Evolutionary conservation across 2,113 vertebrate genomes (phyloP), one percentile per base, ranked within the genome.

Genomic region (Oryzias woworae): DNA sequence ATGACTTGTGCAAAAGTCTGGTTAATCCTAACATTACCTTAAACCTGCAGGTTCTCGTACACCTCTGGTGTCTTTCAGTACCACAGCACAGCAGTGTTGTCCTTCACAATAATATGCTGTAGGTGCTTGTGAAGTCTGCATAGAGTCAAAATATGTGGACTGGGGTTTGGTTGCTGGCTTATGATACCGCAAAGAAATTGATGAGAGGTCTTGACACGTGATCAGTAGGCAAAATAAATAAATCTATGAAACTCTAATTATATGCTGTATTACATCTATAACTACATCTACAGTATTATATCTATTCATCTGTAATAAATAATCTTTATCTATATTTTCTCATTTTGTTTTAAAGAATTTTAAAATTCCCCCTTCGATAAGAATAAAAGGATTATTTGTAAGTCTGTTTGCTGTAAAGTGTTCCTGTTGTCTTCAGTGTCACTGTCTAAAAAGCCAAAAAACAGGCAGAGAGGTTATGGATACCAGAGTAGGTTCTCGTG

Each of bases 51-150:
- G 28, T 31, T 77, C 52, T 43, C 14, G 22, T 53, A 50, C 66
- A 15, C 18, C 43, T 0, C 3, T 22, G 71, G 51, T 3, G 24
- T 54, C 52, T 53, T 59, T 60, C 69, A 62, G 57, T 55, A 63
- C 62, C 68, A 50, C 60, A 57, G 71, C 31, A 3, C 51, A 44
- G 53, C 68, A 60, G 71, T 56, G 46, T 36, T 58, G 62, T 58
- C 63, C 63, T 76, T 26, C 3, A 8, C 67, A 74, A 69, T 36
- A 18, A 78, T 45, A 75, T 2, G 0, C n/a, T 22, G 58, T 70
- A 53, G 77, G 67, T 65, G 63, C 42, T 58, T 10, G 73, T 79
- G 79, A 85, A 71, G 77, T 87, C 87, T 91, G 88, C 89, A 90
- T 90, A 90, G 85, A 83, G 88, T 88, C 80, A 70, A 69, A 76